Conservation (phyloP, 1,140 invertebrate species). For the Drosophila saltans region DNA sequence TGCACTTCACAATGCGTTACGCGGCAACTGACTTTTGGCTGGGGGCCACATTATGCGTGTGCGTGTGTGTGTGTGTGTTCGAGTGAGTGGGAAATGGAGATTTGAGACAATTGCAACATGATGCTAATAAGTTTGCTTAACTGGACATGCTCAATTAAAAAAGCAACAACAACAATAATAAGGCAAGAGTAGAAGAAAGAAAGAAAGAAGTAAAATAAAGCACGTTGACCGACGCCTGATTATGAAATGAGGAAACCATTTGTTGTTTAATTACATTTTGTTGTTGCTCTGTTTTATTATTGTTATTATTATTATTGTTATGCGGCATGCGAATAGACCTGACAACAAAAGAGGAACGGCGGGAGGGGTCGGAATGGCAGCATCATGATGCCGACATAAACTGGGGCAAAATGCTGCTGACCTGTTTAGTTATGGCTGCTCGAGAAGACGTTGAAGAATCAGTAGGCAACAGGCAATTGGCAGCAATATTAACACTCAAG, state of each 20-base stretch:
- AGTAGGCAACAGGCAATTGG: conserved; percentile 14
- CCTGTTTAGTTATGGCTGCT: conserved; percentile 30
- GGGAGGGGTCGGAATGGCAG: background rate
- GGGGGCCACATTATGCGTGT: background rate
- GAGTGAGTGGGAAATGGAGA: conserved; percentile 10
- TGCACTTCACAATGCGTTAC: conserved; percentile 8
- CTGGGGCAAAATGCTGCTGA: conserved; percentile 41
- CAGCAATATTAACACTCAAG: conserved; percentile 13
- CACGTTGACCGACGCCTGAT: conserved; percentile 50
- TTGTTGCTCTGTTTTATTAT: conserved; percentile 57
- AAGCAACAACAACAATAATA: conserved; percentile 16
- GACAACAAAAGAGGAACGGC: too few species aligned
- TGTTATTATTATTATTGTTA: conserved; percentile 46
- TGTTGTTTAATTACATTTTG: conserved; percentile 69
- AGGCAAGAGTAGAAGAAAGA: conserved; percentile 14
- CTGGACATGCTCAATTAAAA: conserved; percentile 17
- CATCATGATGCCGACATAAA: conserved; percentile 29
- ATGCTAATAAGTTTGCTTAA: conserved; percentile 35
- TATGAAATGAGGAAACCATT: conserved; percentile 76
- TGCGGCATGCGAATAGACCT: conserved; percentile 31
- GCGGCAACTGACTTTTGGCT: conserved; percentile 64
- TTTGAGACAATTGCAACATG: conserved; percentile 43
- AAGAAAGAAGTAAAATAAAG: conserved; percentile 5
- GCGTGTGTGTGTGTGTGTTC: background rate
- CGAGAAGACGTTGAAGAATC: conserved; percentile 9